Base-by-base conservation (phyloP, 2,888 invertebrate genomes). In the Cantharis rufa region DNA sequence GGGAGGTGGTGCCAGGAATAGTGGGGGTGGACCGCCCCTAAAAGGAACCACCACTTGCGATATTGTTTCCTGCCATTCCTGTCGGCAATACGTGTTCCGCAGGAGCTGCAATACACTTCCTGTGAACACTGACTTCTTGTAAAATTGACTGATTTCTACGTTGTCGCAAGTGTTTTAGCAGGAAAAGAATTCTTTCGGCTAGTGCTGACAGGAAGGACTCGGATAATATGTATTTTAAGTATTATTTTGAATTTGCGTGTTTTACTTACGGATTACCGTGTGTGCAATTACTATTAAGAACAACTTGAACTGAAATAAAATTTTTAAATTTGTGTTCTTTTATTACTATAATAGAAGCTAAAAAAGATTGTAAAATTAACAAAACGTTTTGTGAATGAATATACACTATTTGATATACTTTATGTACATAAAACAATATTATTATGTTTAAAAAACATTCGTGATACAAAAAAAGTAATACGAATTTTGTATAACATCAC, bases 41-140 rank as follows among this genome's bases (percentile, higher is more conserved):
- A 84, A 32, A 88, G 88, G 88, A 88, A 88, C 88, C 88, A 86
- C 88, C 88, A 88, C 88, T 88, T 88, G 88, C 88, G 87, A 88
- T 88, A 88, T 88, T 88, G 88, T 87, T 88, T 88, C 88, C 88
- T 87, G 87, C 86, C 87, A 87, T 87, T 87, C 86, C 87, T 87
- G 87, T 81, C 85, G 85, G 83, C 85, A 85, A 84, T 84, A 85
- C 86, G 86, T 86, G 86, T 87, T 86, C 86, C 87, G 86, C 86
- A 86, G 87, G 87, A 87, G 84, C 86, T 86, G 85, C 84, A 83
- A 83, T 84, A 85, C 86, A 86, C 87, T 87, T 87, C 87, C 87
- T 87, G 86, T 84, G 83, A 83, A 83, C 85, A 83, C 84, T 84
- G 85, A 84, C 85, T 85, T 86, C 86, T 87, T 87, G 86, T 84